phyloP scores from a whole-genome alignment of 2,797 vertebrate genomes.

The Gambelia wislizenii region DNA sequence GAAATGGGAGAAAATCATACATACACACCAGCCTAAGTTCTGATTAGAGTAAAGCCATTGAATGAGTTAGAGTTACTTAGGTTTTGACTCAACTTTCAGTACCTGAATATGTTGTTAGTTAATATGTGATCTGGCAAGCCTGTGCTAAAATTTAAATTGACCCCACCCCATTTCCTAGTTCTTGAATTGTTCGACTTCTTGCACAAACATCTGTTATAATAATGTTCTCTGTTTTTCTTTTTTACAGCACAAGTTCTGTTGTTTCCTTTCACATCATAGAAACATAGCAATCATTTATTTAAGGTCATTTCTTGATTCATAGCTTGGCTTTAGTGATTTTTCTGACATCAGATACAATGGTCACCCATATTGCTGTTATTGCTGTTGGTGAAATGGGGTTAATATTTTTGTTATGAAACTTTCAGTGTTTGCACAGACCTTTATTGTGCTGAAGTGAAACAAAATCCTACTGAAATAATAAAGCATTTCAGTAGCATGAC shows the following conservation, averaged over 20 bases:
- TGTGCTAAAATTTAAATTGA: no score
- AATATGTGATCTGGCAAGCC: no score
- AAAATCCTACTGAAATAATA: not conserved
- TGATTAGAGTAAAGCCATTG: no score
- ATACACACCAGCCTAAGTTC: not conserved
- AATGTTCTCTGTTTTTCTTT: conserved; percentile 58
- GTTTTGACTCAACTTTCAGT: no score
- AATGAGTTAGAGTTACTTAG: no score
- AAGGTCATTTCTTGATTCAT: conserved; percentile 58
- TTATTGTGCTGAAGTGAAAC: conserved; percentile 56
- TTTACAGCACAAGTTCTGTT: conserved; percentile 42
- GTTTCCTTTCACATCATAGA: conserved; percentile 56
- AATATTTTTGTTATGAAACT: conserved; percentile 31
- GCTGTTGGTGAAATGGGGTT: conserved; percentile 26
- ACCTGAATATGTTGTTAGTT: not conserved
- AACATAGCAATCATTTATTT: conserved; percentile 54
- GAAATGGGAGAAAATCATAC: not conserved
- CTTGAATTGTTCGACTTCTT: conserved; percentile 25
- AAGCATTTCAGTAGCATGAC: not conserved
- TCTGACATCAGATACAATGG: conserved; percentile 37
- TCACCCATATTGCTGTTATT: not conserved
- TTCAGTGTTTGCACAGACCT: conserved; percentile 37
- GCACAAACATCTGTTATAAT: conserved; percentile 40
- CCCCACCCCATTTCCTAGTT: not conserved
- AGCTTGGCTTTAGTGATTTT: conserved; percentile 57